Evolutionary conservation across 64 coral and sea anemone species (phyloP), one percentile per base, ranked within the genome.

Genomic region (Porites australiensis): DNA sequence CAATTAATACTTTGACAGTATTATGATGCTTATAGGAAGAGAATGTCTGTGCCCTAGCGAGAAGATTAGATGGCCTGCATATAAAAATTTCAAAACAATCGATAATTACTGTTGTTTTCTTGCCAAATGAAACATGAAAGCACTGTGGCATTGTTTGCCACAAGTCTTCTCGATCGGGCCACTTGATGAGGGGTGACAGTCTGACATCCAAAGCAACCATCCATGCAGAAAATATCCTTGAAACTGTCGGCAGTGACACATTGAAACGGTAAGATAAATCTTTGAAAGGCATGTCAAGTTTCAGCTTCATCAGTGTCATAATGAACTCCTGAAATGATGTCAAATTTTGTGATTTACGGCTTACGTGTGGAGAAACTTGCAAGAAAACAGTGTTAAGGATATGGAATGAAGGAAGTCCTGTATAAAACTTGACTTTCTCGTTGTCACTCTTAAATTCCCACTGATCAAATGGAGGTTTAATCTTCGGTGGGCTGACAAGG

Each of bases 341-440:
- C 67, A 60, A 67, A 50, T 64, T 71, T 72, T 23, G 62, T 13
- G 84, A 87, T 50, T 51, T 87, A 19, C 65, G 74, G 49, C 23
- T 46, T 59, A 92, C 90, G 72, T 62, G 77, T 77, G 21, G 74
- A 7, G 79, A 86, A 92, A 92, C 90, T 67, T 92, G 15, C 48
- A 43, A 18, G 20, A 82, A 92, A 84, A 92, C 79, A 64, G 71
- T 77, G 69, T 82, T 50, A 6, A 92, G 61, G 55, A 92, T 57
- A 77, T 86, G 80, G 77, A 70, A 92, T 45, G 50, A 70, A 58
- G 90, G 90, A 55, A 92, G 86, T 63, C 79, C 90, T 50, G 79
- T 92, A 58, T 92, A 86, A 92, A 92, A 92, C 27, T 52, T 50
- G 4, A 92, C 79, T 71, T 92, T 92, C 8, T 92, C 77, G 15